These are phyloP conservation scores for Monopterus albus DNA, from an alignment of 2,113 vertebrate species.

Conservation along the genomic window DNA sequence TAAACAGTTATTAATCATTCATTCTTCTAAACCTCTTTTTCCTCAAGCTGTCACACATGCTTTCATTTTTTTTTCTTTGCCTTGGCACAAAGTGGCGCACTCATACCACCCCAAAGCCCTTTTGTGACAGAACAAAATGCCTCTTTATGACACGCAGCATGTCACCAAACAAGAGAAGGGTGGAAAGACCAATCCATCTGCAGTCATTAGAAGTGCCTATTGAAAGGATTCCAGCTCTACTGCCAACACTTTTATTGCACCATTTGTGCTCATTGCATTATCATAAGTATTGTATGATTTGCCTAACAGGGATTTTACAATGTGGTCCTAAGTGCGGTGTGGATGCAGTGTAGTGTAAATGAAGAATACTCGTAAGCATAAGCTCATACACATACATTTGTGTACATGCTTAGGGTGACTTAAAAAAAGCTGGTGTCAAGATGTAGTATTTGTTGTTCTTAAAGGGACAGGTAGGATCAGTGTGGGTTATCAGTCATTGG, in stretches of 20 bases:
- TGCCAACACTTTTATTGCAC: slow-evolving; percentile 66
- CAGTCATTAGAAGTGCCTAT: slow-evolving; percentile 48
- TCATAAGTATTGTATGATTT: slow-evolving; percentile 65
- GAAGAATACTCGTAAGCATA: no score
- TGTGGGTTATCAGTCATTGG: slow-evolving; percentile 55
- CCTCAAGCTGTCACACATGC: slow-evolving; percentile 12
- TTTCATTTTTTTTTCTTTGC: slow-evolving; percentile 40
- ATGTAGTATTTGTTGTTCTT: slow-evolving; percentile 57
- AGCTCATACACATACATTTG: slow-evolving; percentile 3
- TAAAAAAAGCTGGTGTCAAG: slow-evolving; percentile 46
- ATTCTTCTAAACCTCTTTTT: slow-evolving; percentile 23
- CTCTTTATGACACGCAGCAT: slow-evolving; percentile 57
- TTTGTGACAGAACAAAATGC: slow-evolving; percentile 50
- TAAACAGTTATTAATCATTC: slow-evolving; percentile 18
- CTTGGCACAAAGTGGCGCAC: slow-evolving; percentile 65
- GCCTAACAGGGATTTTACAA: slow-evolving; percentile 64
- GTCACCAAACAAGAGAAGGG: slow-evolving; percentile 35
- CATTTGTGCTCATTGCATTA: slow-evolving; percentile 62
- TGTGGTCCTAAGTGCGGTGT: slow-evolving; percentile 36
- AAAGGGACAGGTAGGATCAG: slow-evolving; percentile 63
- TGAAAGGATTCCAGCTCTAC: slow-evolving; percentile 59
- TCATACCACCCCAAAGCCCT: slow-evolving; percentile 51
- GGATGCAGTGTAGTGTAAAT: no score
- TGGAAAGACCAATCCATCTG: slow-evolving; percentile 49
- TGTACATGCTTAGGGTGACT: slow-evolving; percentile 1